Evolutionary conservation across 2,113 vertebrate species (phyloP).

Genomic region (Scomber japonicus): DNA sequence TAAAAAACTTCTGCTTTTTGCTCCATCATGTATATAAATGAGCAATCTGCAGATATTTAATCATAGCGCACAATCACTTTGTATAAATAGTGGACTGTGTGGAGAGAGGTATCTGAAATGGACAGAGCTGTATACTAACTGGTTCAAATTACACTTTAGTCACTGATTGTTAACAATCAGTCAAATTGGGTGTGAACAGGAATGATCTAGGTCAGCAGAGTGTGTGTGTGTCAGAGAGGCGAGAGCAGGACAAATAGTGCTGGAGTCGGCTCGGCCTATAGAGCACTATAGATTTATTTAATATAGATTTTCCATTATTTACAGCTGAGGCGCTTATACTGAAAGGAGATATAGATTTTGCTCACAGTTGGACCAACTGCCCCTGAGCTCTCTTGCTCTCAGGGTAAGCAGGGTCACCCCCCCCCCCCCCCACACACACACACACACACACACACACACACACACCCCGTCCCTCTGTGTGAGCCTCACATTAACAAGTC

Average conservation of each 20-base stretch:
- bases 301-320: constrained; percentile 52
- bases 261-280: background rate
- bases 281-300: constrained; percentile 17
- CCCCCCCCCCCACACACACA: no score
- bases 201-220: constrained; percentile 62
- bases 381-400: constrained; percentile 13
- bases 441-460: no score
- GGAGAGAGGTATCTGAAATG: background rate
- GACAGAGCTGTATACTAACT: background rate
- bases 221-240: background rate
- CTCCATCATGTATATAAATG: background rate
- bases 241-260: background rate
- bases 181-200: constrained; percentile 45
- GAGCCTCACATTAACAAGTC: constrained; percentile 34
- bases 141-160: constrained; percentile 9
- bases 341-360: constrained; percentile 30
- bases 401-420: constrained; percentile 17
- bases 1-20: background rate
- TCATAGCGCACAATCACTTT: background rate
- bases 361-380: constrained; percentile 25
- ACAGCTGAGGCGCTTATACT: constrained; percentile 15
- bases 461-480: constrained; percentile 8
- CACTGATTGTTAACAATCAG: constrained; percentile 36
- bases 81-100: background rate
- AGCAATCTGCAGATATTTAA: background rate